These are phyloP conservation scores for Drosophila gaucha DNA, from an alignment of 2,888 invertebrate species.

Conservation along the genomic window DNA sequence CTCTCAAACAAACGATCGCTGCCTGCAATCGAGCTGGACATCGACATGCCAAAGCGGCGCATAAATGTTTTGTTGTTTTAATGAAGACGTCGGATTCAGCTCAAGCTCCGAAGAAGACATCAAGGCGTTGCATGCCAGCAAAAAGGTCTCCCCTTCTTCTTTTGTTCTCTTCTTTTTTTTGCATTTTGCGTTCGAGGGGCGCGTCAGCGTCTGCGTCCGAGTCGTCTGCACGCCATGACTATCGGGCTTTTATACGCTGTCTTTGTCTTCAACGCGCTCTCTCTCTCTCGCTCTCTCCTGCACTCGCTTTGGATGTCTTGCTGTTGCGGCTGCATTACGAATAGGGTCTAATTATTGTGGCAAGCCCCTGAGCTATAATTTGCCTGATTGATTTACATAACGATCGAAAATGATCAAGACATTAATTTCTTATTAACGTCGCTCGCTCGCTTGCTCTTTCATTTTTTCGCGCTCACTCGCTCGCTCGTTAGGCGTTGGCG, in stretches of 20 bases:
- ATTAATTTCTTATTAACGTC: constrained; percentile 85
- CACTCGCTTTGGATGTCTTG: constrained; percentile 31
- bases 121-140: constrained; percentile 76
- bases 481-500: constrained; percentile 35
- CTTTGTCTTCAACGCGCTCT: constrained; percentile 10
- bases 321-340: constrained; percentile 80
- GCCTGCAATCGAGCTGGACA: constrained; percentile 60
- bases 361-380: constrained; percentile 85
- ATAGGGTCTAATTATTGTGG: constrained; percentile 84
- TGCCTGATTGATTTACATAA: constrained; percentile 85
- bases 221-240: constrained; percentile 70
- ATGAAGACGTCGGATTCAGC: constrained; percentile 75
- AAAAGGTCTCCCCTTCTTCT: constrained; percentile 50
- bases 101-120: constrained; percentile 63
- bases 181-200: constrained; percentile 68
- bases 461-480: constrained; percentile 13
- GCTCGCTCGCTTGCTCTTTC: constrained; percentile 49
- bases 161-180: constrained; percentile 18
- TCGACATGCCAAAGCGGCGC: constrained; percentile 77
- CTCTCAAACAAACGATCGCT: constrained; percentile 54
- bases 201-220: constrained; percentile 66
- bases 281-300: constrained; percentile 19
- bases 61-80: constrained; percentile 83
- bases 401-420: constrained; percentile 85
- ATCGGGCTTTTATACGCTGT: constrained; percentile 23